Evolutionary conservation across 2,888 invertebrate species (phyloP).

Genomic region (Hemicrepidius hirtus): DNA sequence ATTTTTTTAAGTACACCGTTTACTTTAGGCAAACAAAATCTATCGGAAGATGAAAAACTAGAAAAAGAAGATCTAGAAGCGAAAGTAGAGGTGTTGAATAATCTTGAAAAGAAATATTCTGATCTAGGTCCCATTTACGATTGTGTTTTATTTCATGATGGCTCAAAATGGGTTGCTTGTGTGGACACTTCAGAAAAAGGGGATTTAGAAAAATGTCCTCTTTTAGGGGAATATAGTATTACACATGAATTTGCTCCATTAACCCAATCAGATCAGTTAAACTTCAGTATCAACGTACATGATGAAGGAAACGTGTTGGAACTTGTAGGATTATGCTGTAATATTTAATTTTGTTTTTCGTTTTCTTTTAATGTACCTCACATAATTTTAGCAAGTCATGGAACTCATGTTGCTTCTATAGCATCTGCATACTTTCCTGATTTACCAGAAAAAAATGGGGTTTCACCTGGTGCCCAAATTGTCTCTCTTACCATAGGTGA

Average conservation of each 20-base stretch:
- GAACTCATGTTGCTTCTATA: constrained; percentile 98
- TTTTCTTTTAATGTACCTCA: constrained; percentile 12
- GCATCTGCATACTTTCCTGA: constrained; percentile 93
- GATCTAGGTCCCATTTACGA: constrained; percentile 95
- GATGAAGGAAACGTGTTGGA: constrained; percentile 93
- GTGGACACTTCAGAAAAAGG: constrained; percentile 90
- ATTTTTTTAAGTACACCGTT: too few relatives aligned
- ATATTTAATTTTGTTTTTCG: constrained; percentile 60
- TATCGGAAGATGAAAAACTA: constrained; percentile 82
- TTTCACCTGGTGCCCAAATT: constrained; percentile 97
- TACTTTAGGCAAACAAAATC: constrained; percentile 38
- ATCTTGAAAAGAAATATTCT: constrained; percentile 89
- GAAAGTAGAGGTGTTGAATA: constrained; percentile 87
- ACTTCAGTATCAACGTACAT: constrained; percentile 93
- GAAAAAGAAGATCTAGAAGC: constrained; percentile 93
- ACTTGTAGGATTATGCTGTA: constrained; percentile 95
- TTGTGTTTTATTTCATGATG: constrained; percentile 95
- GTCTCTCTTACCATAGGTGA: constrained; percentile 94
- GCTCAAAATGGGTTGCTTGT: constrained; percentile 91
- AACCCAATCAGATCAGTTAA: constrained; percentile 86
- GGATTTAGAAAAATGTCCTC: constrained; percentile 83
- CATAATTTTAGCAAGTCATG: constrained; percentile 87
- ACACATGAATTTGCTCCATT: constrained; percentile 87
- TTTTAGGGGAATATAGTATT: constrained; percentile 87
- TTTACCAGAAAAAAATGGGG: constrained; percentile 91